Percentiles rank a stretch among this genome's conserved stretches.
Evolutionary conservation across 2,797 vertebrate species (phyloP).

Genomic region (Alca torda): DNA sequence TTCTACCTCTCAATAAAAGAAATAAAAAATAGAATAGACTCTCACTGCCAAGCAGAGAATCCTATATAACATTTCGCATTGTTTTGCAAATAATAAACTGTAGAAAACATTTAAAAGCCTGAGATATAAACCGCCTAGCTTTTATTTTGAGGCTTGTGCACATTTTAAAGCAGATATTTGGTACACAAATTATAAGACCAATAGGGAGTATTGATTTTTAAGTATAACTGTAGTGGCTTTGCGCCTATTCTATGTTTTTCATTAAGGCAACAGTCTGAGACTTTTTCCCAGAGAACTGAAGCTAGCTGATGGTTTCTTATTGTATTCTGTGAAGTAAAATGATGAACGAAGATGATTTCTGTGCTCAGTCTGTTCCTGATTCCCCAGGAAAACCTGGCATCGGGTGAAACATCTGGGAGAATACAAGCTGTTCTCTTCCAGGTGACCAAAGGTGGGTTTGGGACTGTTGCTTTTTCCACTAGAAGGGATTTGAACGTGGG

Average conservation of each 20-base stretch:
- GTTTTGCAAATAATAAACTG: neutral
- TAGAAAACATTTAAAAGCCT: neutral
- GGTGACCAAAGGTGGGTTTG: neutral
- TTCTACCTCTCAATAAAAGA: conserved; percentile 27
- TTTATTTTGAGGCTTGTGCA: conserved; percentile 11
- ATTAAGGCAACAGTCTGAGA: conserved; percentile 22
- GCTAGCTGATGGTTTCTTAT: conserved; percentile 12
- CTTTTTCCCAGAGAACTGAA: conserved; percentile 35
- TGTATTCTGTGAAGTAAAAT: neutral
- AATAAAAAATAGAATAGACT: neutral
- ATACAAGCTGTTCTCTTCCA: neutral
- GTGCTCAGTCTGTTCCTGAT: neutral
- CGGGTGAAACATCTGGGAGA: neutral
- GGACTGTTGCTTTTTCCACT: neutral
- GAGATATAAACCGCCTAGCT: neutral
- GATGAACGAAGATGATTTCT: neutral
- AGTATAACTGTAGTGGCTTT: conserved; percentile 40
- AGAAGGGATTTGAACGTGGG: neutral
- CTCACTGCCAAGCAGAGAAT: neutral
- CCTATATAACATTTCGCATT: neutral
- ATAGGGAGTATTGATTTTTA: conserved; percentile 62
- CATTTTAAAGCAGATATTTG: conserved; percentile 35
- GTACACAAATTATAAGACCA: conserved; percentile 49
- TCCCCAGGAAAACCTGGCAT: conserved; percentile 22
- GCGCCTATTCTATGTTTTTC: conserved; percentile 51